Evolutionary conservation across 2,888 invertebrate genomes (phyloP).

Genomic region (Mantis religiosa): DNA sequence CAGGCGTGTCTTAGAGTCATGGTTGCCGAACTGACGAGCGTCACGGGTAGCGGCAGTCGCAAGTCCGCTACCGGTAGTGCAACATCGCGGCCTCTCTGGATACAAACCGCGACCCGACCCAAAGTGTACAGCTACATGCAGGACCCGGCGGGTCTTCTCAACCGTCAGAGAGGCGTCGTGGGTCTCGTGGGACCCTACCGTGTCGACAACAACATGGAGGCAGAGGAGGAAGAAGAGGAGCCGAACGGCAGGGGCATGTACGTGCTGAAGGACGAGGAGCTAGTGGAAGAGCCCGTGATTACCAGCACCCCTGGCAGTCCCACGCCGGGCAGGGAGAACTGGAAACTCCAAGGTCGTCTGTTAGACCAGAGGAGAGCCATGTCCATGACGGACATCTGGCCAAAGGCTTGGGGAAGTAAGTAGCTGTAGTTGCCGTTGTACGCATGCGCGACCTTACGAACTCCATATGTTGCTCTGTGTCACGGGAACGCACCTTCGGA

Average conservation of each 20-base stretch:
- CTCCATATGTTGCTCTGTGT: too few relatives aligned
- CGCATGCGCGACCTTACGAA: too few relatives aligned
- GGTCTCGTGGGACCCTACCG: constrained; percentile 41
- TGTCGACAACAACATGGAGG: constrained; percentile 27
- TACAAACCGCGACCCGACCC: neutral
- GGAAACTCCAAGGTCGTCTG: constrained; percentile 20
- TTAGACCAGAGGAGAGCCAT: constrained; percentile 11
- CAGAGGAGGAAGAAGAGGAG: neutral
- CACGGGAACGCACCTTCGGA: too few relatives aligned
- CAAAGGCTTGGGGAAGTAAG: constrained; percentile 34
- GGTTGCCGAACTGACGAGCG: constrained; percentile 10
- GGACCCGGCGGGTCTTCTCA: constrained; percentile 16
- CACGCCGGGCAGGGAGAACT: constrained; percentile 26
- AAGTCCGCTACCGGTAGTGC: neutral
- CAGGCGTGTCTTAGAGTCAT: neutral
- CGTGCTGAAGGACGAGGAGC: neutral
- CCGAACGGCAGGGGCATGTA: neutral
- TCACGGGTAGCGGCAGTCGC: constrained; percentile 3
- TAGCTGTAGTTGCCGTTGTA: neutral
- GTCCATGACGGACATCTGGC: constrained; percentile 31
- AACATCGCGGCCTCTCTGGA: neutral
- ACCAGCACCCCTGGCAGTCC: constrained; percentile 22
- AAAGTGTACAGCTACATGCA: neutral
- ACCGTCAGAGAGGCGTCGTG: constrained; percentile 32
- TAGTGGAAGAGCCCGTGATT: neutral